phyloP scores from a whole-genome alignment of 1,140 invertebrate species.

The Maconellicoccus hirsutus region DNA sequence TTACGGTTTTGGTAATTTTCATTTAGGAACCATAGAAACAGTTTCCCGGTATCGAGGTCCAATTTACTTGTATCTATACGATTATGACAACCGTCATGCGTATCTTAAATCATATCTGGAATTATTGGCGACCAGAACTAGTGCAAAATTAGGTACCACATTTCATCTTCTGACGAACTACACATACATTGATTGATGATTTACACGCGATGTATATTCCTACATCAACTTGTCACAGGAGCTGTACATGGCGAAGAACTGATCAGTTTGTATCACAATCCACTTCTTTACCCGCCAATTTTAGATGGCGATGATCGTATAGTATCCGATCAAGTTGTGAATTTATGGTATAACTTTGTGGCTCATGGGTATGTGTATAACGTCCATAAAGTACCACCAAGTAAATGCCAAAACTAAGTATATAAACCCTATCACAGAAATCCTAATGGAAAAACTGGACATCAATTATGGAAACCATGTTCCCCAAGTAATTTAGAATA shows the following conservation, averaged over 20 bases:
- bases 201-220: too few species aligned
- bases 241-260: slow-evolving; percentile 8
- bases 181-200: too few species aligned
- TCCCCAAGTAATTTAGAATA: neutral
- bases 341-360: slow-evolving; percentile 13
- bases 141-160: neutral
- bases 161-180: neutral
- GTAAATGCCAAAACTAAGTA: too few species aligned
- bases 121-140: neutral
- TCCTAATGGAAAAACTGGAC: neutral
- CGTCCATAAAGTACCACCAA: neutral
- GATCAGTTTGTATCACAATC: neutral
- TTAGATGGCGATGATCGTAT: neutral
- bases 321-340: slow-evolving; percentile 14
- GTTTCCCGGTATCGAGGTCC: neutral
- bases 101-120: neutral
- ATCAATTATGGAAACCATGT: neutral
- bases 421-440: neutral
- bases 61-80: neutral
- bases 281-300: neutral
- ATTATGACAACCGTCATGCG: neutral
- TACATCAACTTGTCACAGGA: neutral
- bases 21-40: slow-evolving; percentile 7
- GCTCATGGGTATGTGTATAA: neutral
- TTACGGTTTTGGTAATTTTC: slow-evolving; percentile 11